Evolutionary conservation across 2,888 invertebrate species (phyloP).

Genomic region (Napeogenes inachia): DNA sequence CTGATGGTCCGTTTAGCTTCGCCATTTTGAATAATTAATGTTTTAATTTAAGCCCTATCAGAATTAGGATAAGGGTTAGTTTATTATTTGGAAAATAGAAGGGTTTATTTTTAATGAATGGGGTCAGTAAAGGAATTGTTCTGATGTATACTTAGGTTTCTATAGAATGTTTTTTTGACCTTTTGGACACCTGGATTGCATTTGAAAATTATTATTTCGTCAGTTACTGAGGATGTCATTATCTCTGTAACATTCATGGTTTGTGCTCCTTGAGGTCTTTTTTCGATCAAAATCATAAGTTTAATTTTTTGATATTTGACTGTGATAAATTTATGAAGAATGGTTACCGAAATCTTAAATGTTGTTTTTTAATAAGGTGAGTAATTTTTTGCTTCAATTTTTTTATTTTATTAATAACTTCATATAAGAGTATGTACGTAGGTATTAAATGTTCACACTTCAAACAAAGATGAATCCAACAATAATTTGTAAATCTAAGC

Average conservation of each 20-base stretch:
- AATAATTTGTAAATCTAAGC: too few relatives aligned
- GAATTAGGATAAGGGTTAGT: constrained; percentile 18
- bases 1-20: constrained; percentile 16
- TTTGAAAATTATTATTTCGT: constrained; percentile 42
- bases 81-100: constrained; percentile 17
- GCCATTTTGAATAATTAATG: constrained; percentile 19
- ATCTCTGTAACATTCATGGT: neutral
- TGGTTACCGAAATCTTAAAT: too few relatives aligned
- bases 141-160: constrained; percentile 32
- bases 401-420: too few relatives aligned
- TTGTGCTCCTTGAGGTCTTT: neutral
- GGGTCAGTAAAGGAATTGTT: constrained; percentile 53
- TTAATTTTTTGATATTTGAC: too few relatives aligned
- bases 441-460: too few relatives aligned
- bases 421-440: too few relatives aligned
- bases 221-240: neutral
- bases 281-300: neutral
- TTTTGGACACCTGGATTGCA: constrained; percentile 54
- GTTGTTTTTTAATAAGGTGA: too few relatives aligned
- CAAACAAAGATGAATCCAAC: too few relatives aligned
- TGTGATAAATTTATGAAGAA: too few relatives aligned
- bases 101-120: constrained; percentile 31
- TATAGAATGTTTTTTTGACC: constrained; percentile 44
- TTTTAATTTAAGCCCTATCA: constrained; percentile 22
- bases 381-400: too few relatives aligned